A percentile compares a stretch with the other conserved stretches of the same genome.
phyloP scores from a whole-genome alignment of 2,888 invertebrate species.

The Tethea ocularis region DNA sequence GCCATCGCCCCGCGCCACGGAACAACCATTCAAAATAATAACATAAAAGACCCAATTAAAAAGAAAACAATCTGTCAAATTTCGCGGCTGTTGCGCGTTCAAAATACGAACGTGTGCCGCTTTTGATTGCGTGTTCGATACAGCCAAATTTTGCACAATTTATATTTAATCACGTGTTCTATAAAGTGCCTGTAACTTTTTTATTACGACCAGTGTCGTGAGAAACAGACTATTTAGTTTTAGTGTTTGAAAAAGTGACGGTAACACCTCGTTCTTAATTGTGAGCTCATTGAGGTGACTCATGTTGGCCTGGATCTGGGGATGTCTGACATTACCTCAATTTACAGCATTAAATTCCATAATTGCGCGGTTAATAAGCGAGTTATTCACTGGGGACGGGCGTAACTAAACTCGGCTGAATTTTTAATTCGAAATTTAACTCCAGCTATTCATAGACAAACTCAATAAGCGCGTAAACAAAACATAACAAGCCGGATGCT shows the following conservation, averaged over 20 bases:
- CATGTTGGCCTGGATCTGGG: constrained; percentile 56
- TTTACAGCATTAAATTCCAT: constrained; percentile 59
- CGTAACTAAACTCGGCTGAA: constrained; percentile 27
- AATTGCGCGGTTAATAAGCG: constrained; percentile 42
- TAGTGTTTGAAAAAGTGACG: constrained; percentile 44
- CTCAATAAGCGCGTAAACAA: constrained; percentile 24
- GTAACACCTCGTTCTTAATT: constrained; percentile 46
- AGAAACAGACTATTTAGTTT: constrained; percentile 30
- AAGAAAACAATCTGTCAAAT: constrained; percentile 44
- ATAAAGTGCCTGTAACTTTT: constrained; percentile 31
- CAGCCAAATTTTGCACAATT: constrained; percentile 19
- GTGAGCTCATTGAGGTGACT: constrained; percentile 57
- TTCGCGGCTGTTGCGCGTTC: constrained; percentile 17
- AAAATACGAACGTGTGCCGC: not conserved
- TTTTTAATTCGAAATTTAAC: constrained; percentile 21
- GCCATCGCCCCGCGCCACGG: constrained; percentile 74
- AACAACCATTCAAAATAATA: constrained; percentile 51
- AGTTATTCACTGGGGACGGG: constrained; percentile 19
- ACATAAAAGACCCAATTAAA: constrained; percentile 39
- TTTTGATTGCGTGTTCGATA: not conserved
- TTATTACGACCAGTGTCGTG: constrained; percentile 29
- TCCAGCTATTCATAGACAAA: constrained; percentile 16
- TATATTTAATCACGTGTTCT: constrained; percentile 20
- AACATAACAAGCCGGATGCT: constrained; percentile 16
- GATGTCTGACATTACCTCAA: constrained; percentile 59